These are phyloP conservation scores for Gandaritis pyraliata DNA, from an alignment of 2,888 invertebrate species.

Conservation along the genomic window DNA sequence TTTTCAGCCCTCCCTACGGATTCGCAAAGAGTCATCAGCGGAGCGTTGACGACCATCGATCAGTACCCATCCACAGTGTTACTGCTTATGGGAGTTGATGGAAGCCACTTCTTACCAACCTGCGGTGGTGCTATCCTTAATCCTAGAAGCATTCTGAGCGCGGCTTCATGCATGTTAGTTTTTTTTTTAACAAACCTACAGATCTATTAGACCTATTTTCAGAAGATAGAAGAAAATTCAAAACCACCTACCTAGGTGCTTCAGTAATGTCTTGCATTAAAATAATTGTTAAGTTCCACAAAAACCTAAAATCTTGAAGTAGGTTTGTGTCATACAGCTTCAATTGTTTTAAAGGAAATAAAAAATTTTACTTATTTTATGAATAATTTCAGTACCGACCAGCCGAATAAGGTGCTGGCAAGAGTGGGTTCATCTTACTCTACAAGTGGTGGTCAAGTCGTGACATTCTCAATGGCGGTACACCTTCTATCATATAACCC, in stretches of 20 bases:
- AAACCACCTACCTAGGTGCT: too few relatives aligned
- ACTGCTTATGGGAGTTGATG: background rate
- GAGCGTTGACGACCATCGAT: background rate
- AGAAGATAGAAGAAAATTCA: too few relatives aligned
- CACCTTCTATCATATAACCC: background rate
- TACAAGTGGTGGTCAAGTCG: background rate
- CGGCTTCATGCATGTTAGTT: background rate
- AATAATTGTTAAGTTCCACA: too few relatives aligned
- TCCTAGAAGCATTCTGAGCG: background rate
- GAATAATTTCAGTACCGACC: background rate
- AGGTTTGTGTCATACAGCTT: too few relatives aligned
- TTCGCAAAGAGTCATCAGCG: background rate
- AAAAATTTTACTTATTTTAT: background rate
- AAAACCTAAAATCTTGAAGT: too few relatives aligned
- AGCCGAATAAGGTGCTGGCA: background rate
- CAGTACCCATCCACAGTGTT: background rate
- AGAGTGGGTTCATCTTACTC: conserved; percentile 1
- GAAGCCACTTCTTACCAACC: background rate
- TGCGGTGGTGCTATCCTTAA: background rate
- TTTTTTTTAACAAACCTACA: background rate
- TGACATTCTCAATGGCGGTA: background rate
- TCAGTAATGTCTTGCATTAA: too few relatives aligned
- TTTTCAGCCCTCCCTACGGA: background rate
- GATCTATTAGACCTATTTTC: too few relatives aligned
- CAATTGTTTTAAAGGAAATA: too few relatives aligned